Evolutionary conservation across 2,797 vertebrate genomes (phyloP), one percentile per base, ranked within the genome.

Genomic region (Cetoscarus ocellatus): DNA sequence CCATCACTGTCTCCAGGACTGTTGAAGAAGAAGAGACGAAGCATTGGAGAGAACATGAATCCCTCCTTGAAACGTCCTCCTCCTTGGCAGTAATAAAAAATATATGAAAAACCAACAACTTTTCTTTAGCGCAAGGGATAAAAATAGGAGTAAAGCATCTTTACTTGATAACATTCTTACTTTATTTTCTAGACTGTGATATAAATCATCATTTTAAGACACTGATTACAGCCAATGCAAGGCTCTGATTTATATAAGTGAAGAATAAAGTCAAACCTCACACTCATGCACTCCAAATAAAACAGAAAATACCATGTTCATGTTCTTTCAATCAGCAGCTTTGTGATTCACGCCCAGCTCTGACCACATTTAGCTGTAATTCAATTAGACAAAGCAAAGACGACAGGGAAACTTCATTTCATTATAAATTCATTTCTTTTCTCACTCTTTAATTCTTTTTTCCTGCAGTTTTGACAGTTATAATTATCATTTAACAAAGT

Each of bases 301-400:
- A 47, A 45, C 50, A 18, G 43, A 50, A 13, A 67, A 49, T 6
- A 27, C 9, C 8, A 1, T 13, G 5, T 8, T 54, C 5, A 8
- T 52, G 42, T 18, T 59, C 18, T 53, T 40, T 65, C 58, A 35
- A 59, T 47, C 1, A 44, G 34, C 8, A 52, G 53, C 17, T 7
- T 13, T 6, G 15, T 17, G 44, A 61, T 55, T 10, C 10, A 14
- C n/a, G 10, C 3, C 5, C 11, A 8, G 10, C 42, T 48, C 5
- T 0, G 18, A 62, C 43, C 39, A 50, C 3, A 40, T 39, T 76
- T 40, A 6, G 27, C 19, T 3, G 40, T 65, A 50, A 74, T 72
- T 81, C 54, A 74, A 79, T 58, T 49, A 70, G 61, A 70, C 49
- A 68, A 75, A 75, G 43, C 35, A 39, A 67, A 67, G 35, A 65